A percentile compares a stretch with the other conserved stretches of the same genome.
These are phyloP conservation scores for Drosophila sp. DNA, from an alignment of 1,140 invertebrate genomes.

Conservation along the genomic window DNA sequence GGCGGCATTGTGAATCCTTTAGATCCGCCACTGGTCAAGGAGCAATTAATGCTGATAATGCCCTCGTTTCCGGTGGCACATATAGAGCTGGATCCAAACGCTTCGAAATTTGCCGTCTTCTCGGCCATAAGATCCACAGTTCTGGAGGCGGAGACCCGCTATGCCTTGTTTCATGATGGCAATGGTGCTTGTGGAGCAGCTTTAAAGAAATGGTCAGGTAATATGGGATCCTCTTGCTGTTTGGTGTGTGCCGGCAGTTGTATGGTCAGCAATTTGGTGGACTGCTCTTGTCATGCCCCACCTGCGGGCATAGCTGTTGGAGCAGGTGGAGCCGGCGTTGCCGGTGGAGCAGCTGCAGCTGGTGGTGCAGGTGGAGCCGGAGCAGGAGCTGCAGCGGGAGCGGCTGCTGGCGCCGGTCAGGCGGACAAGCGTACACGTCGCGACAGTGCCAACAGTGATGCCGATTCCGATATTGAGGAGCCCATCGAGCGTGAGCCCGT, in stretches of 20 bases:
- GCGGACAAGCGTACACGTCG: conserved; percentile 51
- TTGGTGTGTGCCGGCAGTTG: conserved; percentile 71
- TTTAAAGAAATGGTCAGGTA: conserved; percentile 53
- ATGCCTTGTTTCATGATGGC: conserved; percentile 73
- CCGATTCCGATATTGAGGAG: conserved; percentile 75
- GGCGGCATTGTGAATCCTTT: conserved; percentile 68
- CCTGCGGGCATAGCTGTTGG: not conserved
- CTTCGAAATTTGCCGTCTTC: conserved; percentile 82
- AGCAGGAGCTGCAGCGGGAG: conserved; percentile 18
- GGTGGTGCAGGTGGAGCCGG: conserved; percentile 15
- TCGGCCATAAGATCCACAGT: conserved; percentile 80
- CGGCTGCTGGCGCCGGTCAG: conserved; percentile 25
- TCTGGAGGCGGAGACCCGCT: conserved; percentile 78
- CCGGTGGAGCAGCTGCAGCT: too few relatives aligned
- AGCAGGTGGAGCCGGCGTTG: conserved; percentile 35
- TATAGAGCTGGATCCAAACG: conserved; percentile 81
- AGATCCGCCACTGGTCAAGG: conserved; percentile 74
- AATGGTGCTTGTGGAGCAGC: conserved; percentile 11
- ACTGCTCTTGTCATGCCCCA: conserved; percentile 70
- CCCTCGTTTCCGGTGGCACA: conserved; percentile 74
- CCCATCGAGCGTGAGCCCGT: conserved; percentile 67
- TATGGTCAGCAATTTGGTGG: conserved; percentile 68
- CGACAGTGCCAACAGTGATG: conserved; percentile 78
- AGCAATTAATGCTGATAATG: conserved; percentile 65
- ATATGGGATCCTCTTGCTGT: conserved; percentile 67